These are phyloP conservation scores for Bombus superbus DNA, from an alignment of 1,140 invertebrate genomes.

Conservation along the genomic window DNA sequence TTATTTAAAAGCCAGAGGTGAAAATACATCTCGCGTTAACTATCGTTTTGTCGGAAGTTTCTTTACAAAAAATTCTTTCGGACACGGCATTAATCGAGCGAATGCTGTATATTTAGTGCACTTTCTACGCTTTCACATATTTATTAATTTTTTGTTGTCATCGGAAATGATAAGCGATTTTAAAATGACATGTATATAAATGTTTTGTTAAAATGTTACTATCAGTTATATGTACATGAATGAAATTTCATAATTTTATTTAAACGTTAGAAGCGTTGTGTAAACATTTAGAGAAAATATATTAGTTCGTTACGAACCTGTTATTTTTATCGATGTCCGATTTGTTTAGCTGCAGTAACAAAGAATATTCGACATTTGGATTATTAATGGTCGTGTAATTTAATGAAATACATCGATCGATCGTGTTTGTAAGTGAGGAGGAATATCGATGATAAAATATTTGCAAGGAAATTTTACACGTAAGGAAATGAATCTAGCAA, in stretches of 20 bases:
- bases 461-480: slow-evolving; percentile 32
- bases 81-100: neutral
- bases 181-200: neutral
- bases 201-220: neutral
- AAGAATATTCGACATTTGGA: neutral
- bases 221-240: neutral
- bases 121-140: neutral
- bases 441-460: slow-evolving; percentile 17
- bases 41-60: neutral
- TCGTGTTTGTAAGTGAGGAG: slow-evolving; percentile 1
- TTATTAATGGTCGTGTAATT: neutral
- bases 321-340: slow-evolving; percentile 7
- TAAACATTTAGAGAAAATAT: neutral
- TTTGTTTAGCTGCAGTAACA: neutral
- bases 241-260: neutral
- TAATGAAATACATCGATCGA: neutral
- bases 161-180: neutral
- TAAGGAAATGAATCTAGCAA: slow-evolving; percentile 36
- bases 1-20: neutral
- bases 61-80: neutral
- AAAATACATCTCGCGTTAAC: neutral
- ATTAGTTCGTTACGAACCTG: neutral
- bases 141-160: slow-evolving; percentile 28
- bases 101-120: neutral
- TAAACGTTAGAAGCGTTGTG: neutral